Conservation (phyloP, 2,113 vertebrate species). For the Charadrius vociferus region DNA sequence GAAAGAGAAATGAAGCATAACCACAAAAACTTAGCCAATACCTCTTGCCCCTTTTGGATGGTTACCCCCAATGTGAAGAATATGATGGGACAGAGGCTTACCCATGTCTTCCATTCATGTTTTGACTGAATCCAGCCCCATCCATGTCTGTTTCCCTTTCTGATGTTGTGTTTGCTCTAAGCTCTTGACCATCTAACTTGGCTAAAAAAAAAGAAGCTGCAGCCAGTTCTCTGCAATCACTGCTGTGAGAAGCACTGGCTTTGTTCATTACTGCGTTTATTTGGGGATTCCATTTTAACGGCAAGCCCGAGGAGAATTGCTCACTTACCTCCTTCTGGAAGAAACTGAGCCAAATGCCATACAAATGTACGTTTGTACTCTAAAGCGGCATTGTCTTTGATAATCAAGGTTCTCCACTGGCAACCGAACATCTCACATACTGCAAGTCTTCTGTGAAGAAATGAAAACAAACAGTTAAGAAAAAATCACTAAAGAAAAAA, state of each 20-base stretch:
- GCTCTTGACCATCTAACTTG: neutral
- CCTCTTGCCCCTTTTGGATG: neutral
- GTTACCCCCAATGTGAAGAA: neutral
- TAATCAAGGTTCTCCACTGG: neutral
- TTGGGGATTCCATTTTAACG: neutral
- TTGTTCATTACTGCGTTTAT: neutral
- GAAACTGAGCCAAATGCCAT: slow-evolving; percentile 19
- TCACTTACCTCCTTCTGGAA: neutral
- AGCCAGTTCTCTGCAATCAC: neutral
- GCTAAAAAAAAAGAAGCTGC: neutral
- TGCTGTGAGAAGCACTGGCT: neutral
- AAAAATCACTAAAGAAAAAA: slow-evolving; percentile 38
- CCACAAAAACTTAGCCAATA: neutral
- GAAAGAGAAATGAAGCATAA: neutral
- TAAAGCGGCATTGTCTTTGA: slow-evolving; percentile 24
- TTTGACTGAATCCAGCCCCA: neutral
- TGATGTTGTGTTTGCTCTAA: neutral
- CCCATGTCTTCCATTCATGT: neutral
- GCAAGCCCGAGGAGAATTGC: neutral
- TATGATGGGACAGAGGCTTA: neutral
- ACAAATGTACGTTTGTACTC: slow-evolving; percentile 10
- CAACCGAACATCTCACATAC: slow-evolving; percentile 18
- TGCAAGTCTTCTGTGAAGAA: slow-evolving; percentile 32
- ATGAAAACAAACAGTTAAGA: slow-evolving; percentile 59
- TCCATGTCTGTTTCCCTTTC: neutral